A percentile compares a stretch with the other conserved stretches of the same genome.
Conservation (phyloP, 2,888 invertebrate genomes). For the Melanophora roralis region DNA sequence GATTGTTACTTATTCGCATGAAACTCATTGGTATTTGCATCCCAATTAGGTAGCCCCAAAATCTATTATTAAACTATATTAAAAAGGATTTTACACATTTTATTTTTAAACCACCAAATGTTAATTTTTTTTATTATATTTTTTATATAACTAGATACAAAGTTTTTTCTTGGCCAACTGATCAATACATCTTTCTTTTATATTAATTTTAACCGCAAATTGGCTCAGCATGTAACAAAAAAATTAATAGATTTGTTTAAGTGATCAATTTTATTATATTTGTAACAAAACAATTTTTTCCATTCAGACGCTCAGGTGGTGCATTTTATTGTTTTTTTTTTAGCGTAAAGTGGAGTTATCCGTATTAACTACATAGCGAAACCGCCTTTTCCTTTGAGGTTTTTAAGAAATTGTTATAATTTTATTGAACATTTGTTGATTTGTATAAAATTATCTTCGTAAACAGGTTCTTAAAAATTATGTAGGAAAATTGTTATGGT, state of each 20-base stretch:
- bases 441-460: neutral
- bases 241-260: conserved; percentile 76
- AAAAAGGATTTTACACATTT: no score
- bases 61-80: no score
- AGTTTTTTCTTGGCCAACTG: conserved; percentile 9
- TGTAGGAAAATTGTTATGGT: neutral
- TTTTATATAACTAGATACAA: no score
- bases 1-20: no score
- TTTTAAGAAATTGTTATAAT: neutral
- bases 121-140: no score
- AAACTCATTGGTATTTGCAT: no score
- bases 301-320: conserved; percentile 71
- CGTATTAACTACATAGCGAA: neutral
- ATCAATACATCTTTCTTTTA: conserved; percentile 38
- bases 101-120: neutral
- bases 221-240: conserved; percentile 67
- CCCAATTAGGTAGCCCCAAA: no score
- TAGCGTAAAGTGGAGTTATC: neutral
- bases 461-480: conserved; percentile 2
- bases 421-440: neutral
- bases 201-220: conserved; percentile 35
- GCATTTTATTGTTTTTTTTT: no score
- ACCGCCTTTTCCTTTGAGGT: neutral
- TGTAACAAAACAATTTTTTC: conserved; percentile 75
- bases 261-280: conserved; percentile 74